phyloP scores from a whole-genome alignment of 2,113 vertebrate species.

The Natator depressus region DNA sequence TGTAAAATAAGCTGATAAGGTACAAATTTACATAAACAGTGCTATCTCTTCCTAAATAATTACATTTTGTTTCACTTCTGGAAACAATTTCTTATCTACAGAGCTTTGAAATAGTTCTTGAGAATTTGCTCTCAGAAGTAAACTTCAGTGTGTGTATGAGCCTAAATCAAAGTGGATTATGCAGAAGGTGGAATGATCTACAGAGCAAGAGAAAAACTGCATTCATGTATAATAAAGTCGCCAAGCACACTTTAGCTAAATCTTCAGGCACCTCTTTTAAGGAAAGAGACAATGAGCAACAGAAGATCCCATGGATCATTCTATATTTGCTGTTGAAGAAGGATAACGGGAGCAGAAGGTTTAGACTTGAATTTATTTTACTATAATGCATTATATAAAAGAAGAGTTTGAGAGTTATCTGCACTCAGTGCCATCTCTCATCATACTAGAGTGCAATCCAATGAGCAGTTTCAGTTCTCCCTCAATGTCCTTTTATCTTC shows the following conservation, averaged over 20 bases:
- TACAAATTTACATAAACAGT: constrained; percentile 51
- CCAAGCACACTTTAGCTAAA: neutral
- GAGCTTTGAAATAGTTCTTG: neutral
- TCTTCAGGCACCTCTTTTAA: neutral
- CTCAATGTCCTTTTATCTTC: neutral
- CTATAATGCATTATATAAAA: neutral
- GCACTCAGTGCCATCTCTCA: neutral
- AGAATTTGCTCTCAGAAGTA: constrained; percentile 12
- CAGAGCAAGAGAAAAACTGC: neutral
- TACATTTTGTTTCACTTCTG: constrained; percentile 40
- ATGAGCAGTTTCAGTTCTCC: neutral
- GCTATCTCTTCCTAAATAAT: constrained; percentile 46
- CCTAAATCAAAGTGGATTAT: neutral
- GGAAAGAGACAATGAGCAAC: rapidly evolving
- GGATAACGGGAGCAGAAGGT: neutral
- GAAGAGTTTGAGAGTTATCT: neutral
- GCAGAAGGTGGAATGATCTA: neutral
- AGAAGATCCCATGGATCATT: neutral
- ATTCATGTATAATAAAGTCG: neutral
- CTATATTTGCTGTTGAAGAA: rapidly evolving
- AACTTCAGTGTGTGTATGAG: neutral
- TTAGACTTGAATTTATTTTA: neutral
- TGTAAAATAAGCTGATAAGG: constrained; percentile 48
- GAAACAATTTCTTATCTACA: neutral
- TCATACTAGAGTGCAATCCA: neutral